Conservation (phyloP, 2,113 vertebrate species). For the Seriola aureovittata region DNA sequence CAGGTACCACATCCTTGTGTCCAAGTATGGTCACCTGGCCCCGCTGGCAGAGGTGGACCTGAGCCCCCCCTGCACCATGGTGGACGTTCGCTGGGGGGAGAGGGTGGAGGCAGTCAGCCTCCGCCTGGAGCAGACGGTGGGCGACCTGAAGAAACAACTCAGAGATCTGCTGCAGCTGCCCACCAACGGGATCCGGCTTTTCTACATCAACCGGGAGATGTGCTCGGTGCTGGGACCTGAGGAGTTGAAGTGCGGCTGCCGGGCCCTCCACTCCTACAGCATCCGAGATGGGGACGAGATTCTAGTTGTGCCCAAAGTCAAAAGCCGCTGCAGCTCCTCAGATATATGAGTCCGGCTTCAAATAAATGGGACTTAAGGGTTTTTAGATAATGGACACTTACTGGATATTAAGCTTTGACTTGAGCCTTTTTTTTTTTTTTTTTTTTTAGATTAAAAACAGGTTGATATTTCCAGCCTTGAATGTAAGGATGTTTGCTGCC, state of each 20-base stretch:
- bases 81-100: constrained; percentile 93
- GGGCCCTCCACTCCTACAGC: constrained; percentile 93
- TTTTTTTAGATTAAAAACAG: neutral
- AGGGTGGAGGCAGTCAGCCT: constrained; percentile 91
- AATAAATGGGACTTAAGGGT: neutral
- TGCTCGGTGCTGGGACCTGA: constrained; percentile 88
- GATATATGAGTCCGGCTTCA: constrained; percentile 43
- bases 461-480: constrained; percentile 16
- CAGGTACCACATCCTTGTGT: constrained; percentile 94
- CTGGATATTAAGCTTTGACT: constrained; percentile 46
- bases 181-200: constrained; percentile 91
- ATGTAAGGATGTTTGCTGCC: constrained; percentile 59
- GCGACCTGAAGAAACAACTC: constrained; percentile 93
- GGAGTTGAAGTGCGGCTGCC: constrained; percentile 92
- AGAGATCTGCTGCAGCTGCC: constrained; percentile 90
- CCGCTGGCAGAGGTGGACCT: constrained; percentile 96
- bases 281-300: constrained; percentile 97
- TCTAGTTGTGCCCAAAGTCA: constrained; percentile 90
- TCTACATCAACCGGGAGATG: constrained; percentile 92
- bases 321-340: constrained; percentile 82
- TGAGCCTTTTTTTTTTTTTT: constrained; percentile 21
- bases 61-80: constrained; percentile 88
- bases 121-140: constrained; percentile 94
- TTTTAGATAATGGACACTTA: constrained; percentile 12
- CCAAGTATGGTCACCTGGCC: constrained; percentile 94